Evolutionary conservation across 2,888 invertebrate genomes (phyloP), one percentile per base, ranked within the genome.

Genomic region (Caenorhabditis japonica): DNA sequence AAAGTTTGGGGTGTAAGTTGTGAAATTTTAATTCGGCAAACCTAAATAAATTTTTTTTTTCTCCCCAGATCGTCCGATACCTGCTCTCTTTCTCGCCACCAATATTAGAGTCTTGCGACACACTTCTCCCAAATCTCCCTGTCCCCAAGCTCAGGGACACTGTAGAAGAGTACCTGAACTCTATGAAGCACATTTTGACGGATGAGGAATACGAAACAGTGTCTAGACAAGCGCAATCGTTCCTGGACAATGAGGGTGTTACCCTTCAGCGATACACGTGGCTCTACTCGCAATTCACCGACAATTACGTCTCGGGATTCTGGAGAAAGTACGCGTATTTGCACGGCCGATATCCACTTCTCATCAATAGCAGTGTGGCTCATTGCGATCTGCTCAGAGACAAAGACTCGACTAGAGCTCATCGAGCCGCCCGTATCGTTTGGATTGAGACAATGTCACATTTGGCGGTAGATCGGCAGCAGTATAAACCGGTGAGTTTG

Each of bases 261-360:
- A 76, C 75, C 27, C 75, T 85, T 12, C 85, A 85, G 46, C 58
- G 61, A 55, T 81, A 80, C 41, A 71, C 82, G 2, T 49, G 62
- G 27, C 21, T 85, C 15, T 81, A 79, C 36, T 75, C 79, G 4
- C 66, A 78, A 17, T 78, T 81, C 55, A 68, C 72, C 15, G 76
- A 79, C 33, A 85, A 85, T 56, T 85, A 85, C 47, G 83, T 85
- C 17, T 82, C 84, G 27, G 74, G 74, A 3, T 83, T 85, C 61
- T 85, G 85, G 85, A 81, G 83, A 60, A 84, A 83, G 49, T 86
- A 84, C 55, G 84, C 81, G 0, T 85, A 85, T 73, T 71, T 83
- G 10, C 77, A 78, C 56, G 64, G 76, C 53, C 75, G 82, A 39
- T 76, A 81, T 43, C 76, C 79, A 12, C 71, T 85, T n/a, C 66